Evolutionary conservation across 2,797 vertebrate genomes (phyloP), one percentile per base, ranked within the genome.

Genomic region (Setipinna tenuifilis): DNA sequence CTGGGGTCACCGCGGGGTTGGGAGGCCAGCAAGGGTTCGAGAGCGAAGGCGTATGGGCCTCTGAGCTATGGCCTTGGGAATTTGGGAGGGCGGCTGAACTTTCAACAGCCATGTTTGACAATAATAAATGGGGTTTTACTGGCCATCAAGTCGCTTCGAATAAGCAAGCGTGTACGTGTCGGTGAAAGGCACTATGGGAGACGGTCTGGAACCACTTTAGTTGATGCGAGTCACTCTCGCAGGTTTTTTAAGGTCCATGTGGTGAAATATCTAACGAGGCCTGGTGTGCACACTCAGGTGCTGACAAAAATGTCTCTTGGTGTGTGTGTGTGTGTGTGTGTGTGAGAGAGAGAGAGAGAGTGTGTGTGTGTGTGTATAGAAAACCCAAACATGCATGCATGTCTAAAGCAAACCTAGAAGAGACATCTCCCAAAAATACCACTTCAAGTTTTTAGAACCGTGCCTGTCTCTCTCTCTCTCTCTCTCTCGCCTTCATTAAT

Each of bases 171-270:
- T 41, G 91, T 91, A 90, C 88, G 88, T 87, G 86, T 86, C 16
- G 86, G 89, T 86, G 57, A 75, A 59, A 46, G 9, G 83, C 85
- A 5, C 78, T 31, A 85, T 82, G 85, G 84, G 85, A 87, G 87
- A 88, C 21, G 44, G 87, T 87, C 89, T 92, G 91, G 90, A 91
- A 92, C 6, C 83, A 28, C 85, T 92, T 89, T 85, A 48, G 82
- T n/a, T 31, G 84, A 65, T 44, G 35, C 1, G 19, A 19, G 31
- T 78, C 35, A 44, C 71, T 78, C 5, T 35, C 19, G 35, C 35
- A 78, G 71, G 4, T 78, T 71, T 78, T 71, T 71, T 31, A 71
- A 71, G 28, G 68, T 35, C 71, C 71, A 78, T 41, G 31, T 78
- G 71, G 71, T 71, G 28, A 71, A 31, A 31, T 71, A 35, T 71